Evolutionary conservation across 2,888 invertebrate genomes (phyloP).

Genomic region (Onthophagus sagittarius): DNA sequence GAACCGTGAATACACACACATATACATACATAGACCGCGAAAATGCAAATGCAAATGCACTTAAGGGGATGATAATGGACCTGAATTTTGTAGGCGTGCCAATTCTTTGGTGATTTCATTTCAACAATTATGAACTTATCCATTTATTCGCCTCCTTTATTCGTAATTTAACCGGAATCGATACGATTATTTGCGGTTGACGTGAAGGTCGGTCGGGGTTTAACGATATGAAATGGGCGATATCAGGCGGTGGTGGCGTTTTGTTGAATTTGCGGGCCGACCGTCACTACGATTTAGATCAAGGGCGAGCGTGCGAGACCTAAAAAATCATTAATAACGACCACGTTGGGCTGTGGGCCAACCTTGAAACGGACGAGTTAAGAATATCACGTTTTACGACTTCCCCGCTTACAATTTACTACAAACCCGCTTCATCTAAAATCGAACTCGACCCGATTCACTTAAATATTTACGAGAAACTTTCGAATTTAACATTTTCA

Average conservation of each 20-base stretch:
- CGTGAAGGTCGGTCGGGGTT: background rate
- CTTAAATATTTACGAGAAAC: background rate
- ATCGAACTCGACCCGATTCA: background rate
- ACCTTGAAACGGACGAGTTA: background rate
- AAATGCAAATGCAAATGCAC: background rate
- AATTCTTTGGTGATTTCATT: no score
- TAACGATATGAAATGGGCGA: background rate
- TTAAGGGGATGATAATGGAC: background rate
- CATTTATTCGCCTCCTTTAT: background rate
- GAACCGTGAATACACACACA: background rate
- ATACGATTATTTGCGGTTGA: background rate
- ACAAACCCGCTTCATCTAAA: no score
- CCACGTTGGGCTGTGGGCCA: background rate
- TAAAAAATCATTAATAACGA: background rate
- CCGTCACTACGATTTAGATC: background rate
- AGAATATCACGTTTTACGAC: background rate
- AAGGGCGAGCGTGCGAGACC: background rate
- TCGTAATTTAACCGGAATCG: background rate
- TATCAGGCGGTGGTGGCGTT: background rate
- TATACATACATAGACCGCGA: background rate
- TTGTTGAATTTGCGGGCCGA: background rate
- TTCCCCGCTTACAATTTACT: background rate
- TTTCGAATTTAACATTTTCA: no score
- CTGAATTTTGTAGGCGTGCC: no score
- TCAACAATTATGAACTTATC: no score